phyloP scores from a whole-genome alignment of 2,888 invertebrate species.

The Timema cristinae region DNA sequence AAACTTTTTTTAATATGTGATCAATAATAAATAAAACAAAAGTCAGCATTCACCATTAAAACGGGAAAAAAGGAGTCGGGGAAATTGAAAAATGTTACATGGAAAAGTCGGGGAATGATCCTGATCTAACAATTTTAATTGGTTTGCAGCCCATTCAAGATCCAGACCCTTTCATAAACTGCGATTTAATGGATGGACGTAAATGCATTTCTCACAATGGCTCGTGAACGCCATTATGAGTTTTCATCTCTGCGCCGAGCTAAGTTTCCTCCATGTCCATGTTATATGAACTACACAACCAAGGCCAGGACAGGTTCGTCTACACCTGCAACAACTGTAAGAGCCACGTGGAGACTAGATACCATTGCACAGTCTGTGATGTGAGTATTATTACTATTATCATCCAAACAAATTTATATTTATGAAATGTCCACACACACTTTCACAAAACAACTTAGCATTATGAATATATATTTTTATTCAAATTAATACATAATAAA shows the following conservation, averaged over 20 bases:
- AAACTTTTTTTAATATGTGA: too few species aligned
- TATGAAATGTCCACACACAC: too few species aligned
- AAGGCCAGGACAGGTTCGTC: constrained; percentile 90
- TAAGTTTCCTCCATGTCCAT: constrained; percentile 95
- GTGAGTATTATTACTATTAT: constrained; percentile 59
- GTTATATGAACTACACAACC: constrained; percentile 97
- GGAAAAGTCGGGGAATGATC: too few species aligned
- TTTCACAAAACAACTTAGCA: too few species aligned
- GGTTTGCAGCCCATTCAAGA: constrained; percentile 81
- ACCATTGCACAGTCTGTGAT: constrained; percentile 97
- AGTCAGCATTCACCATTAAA: too few species aligned
- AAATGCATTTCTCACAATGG: constrained; percentile 98
- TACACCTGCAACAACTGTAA: constrained; percentile 99
- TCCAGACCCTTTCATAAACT: constrained; percentile 91
- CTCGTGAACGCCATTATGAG: constrained; percentile 97
- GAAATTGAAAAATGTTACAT: too few species aligned
- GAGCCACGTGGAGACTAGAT: constrained; percentile 91
- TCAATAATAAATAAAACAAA: too few species aligned
- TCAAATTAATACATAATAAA: too few species aligned
- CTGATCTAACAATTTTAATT: constrained; percentile 17
- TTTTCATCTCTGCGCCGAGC: constrained; percentile 94
- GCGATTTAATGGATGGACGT: constrained; percentile 99
- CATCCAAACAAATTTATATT: too few species aligned
- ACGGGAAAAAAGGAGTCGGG: too few species aligned
- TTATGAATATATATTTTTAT: too few species aligned